Conservation (phyloP, 2,797 vertebrate genomes). For the Novumbra hubbsi region DNA sequence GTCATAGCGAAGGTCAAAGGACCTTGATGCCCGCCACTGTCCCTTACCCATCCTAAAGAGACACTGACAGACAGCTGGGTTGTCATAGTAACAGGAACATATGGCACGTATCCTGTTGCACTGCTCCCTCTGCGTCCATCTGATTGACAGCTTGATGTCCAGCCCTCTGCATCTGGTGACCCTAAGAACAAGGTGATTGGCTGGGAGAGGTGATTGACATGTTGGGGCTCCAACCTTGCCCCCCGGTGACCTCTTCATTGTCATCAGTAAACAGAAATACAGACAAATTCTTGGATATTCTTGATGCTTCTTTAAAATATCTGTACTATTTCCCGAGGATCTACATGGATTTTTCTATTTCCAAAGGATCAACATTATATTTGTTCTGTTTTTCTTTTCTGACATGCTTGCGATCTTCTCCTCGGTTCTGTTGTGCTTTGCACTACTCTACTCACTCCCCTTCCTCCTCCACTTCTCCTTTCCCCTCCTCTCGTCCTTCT, state of each 20-base stretch:
- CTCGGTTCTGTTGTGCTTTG: no score
- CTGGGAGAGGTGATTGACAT: slow-evolving; percentile 37
- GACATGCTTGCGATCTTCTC: no score
- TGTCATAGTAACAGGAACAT: slow-evolving; percentile 28
- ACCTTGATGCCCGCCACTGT: not conserved
- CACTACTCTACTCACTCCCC: no score
- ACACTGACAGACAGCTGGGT: slow-evolving; percentile 34
- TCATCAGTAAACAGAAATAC: not conserved
- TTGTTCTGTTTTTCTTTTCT: no score
- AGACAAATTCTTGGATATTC: not conserved
- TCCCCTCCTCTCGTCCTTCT: slow-evolving; percentile 14
- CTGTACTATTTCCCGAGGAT: no score
- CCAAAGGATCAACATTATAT: no score
- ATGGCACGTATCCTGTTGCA: slow-evolving; percentile 30
- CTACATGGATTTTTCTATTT: no score
- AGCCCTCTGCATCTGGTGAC: slow-evolving; percentile 20
- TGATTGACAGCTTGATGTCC: slow-evolving; percentile 39
- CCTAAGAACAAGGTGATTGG: slow-evolving; percentile 30
- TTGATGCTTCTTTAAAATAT: not conserved
- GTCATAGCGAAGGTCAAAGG: slow-evolving; percentile 12
- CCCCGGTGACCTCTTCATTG: slow-evolving; percentile 22
- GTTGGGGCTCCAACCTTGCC: slow-evolving; percentile 22
- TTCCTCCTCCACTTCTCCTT: not conserved
- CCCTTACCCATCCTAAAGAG: slow-evolving; percentile 4
- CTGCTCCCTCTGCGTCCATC: slow-evolving; percentile 15